These are phyloP conservation scores for Mesembrinibis cayennensis DNA, from an alignment of 2,113 vertebrate species.

Conservation along the genomic window DNA sequence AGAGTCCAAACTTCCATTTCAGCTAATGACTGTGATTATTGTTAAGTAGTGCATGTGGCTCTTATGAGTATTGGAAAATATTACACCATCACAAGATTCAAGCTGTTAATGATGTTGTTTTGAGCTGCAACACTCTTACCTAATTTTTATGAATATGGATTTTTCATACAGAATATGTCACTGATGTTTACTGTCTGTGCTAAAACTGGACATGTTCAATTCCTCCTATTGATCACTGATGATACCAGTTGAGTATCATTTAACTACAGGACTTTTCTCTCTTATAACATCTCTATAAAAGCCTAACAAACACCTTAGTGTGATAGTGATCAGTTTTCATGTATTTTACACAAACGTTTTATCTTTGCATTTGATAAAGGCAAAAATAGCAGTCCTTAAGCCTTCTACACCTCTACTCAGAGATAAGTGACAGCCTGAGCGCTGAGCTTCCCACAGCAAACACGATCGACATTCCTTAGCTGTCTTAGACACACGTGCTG, in stretches of 20 bases:
- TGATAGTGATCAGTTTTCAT: neutral
- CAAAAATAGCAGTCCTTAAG: neutral
- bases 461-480: constrained; percentile 19
- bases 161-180: neutral
- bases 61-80: neutral
- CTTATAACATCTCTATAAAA: neutral
- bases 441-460: constrained; percentile 19
- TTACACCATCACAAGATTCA: neutral
- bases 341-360: neutral
- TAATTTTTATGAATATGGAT: neutral
- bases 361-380: neutral
- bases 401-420: neutral
- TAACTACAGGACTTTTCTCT: neutral
- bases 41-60: neutral
- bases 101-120: neutral
- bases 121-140: fast-evolving
- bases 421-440: neutral
- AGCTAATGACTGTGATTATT: neutral
- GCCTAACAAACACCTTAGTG: neutral
- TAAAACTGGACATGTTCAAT: neutral
- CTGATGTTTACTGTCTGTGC: neutral
- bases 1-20: neutral
- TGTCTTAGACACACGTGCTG: neutral
- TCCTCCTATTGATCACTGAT: constrained; percentile 24
- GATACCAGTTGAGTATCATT: neutral